These are phyloP conservation scores for Rhingia rostrata DNA, from an alignment of 2,888 invertebrate species.

Conservation along the genomic window DNA sequence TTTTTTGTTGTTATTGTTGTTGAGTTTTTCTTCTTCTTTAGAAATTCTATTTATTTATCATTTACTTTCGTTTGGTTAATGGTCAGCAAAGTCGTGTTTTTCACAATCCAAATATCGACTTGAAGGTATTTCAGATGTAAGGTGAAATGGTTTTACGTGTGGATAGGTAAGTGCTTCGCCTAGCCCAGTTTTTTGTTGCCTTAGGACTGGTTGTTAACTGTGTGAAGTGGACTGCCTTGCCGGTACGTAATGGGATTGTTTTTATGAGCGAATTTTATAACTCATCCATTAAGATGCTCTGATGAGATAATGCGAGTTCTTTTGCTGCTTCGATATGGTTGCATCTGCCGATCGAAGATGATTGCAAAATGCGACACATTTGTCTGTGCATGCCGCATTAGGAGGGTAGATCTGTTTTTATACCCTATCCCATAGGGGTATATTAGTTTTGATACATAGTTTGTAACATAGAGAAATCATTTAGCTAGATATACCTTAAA, in stretches of 20 bases:
- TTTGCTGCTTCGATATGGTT: slow-evolving; percentile 5
- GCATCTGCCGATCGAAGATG: slow-evolving; percentile 37
- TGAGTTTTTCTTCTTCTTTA: slow-evolving; percentile 5
- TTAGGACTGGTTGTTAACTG: slow-evolving; percentile 4
- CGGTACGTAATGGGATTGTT: slow-evolving; percentile 27
- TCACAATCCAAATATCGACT: slow-evolving; percentile 29
- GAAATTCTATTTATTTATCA: slow-evolving; percentile 57
- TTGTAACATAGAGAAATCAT: no score
- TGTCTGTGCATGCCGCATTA: no score
- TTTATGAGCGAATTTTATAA: slow-evolving; percentile 27
- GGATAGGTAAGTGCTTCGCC: slow-evolving; percentile 23
- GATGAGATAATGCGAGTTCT: slow-evolving; percentile 28
- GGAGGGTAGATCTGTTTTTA: no score
- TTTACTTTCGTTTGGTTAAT: slow-evolving; percentile 47
- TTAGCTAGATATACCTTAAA: no score
- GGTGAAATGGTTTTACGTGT: slow-evolving; percentile 6
- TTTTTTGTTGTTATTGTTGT: slow-evolving; percentile 14
- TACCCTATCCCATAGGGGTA: no score
- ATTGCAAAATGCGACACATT: slow-evolving; percentile 24
- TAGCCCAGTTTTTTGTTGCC: slow-evolving; percentile 33
- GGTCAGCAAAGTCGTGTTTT: slow-evolving; percentile 27
- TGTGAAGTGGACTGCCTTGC: not conserved
- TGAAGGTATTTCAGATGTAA: slow-evolving; percentile 2
- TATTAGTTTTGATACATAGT: no score
- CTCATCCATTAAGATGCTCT: slow-evolving; percentile 25